These are phyloP conservation scores for Burhinus oedicnemus DNA, from an alignment of 2,113 vertebrate species.

Conservation along the genomic window DNA sequence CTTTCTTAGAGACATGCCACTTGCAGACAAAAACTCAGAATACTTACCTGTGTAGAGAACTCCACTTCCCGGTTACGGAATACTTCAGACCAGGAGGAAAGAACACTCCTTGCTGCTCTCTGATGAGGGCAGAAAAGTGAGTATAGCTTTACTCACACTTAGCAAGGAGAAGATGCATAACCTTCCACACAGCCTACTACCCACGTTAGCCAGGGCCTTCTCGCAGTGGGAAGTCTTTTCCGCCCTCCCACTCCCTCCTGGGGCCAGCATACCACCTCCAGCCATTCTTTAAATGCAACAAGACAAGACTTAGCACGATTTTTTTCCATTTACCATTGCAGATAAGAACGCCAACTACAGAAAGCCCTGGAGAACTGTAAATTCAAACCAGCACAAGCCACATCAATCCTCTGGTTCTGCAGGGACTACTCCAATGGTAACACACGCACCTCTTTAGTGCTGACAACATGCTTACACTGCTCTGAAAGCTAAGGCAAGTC, in stretches of 20 bases:
- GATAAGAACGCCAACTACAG: neutral
- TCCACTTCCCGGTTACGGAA: neutral
- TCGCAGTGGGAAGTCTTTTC: neutral
- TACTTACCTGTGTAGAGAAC: neutral
- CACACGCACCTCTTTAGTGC: accelerated
- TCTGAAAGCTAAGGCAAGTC: neutral
- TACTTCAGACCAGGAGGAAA: neutral
- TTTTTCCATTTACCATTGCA: neutral
- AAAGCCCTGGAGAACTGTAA: neutral
- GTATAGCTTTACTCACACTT: neutral
- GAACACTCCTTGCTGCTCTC: neutral
- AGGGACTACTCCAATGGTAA: neutral
- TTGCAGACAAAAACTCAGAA: neutral
- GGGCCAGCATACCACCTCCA: neutral
- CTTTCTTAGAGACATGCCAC: too few species aligned
- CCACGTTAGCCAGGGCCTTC: neutral
- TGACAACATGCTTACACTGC: neutral
- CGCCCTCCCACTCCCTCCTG: neutral
- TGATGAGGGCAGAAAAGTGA: neutral
- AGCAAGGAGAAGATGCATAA: neutral
- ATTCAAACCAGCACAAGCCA: neutral
- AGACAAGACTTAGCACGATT: neutral
- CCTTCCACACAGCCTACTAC: neutral
- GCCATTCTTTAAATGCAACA: neutral
- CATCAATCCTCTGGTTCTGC: neutral